These are phyloP conservation scores for Polyploca ridens DNA, from an alignment of 2,888 invertebrate species.

Conservation along the genomic window DNA sequence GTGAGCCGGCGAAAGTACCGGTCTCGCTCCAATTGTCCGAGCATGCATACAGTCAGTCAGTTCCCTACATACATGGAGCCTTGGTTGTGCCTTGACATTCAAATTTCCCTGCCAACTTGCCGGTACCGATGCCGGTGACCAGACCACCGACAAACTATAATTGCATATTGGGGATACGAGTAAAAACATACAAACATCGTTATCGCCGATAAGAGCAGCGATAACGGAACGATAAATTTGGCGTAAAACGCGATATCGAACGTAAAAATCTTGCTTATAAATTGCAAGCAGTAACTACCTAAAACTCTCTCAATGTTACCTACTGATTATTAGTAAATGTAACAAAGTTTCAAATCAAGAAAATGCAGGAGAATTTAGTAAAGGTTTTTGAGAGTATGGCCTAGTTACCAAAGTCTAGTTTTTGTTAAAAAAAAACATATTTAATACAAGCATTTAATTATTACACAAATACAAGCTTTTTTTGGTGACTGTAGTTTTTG, in stretches of 20 bases:
- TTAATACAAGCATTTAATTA: too few species aligned
- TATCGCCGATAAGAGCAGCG: slow-evolving; percentile 17
- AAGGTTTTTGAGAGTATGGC: too few species aligned
- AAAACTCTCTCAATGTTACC: too few species aligned
- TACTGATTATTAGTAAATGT: too few species aligned
- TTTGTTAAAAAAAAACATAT: too few species aligned
- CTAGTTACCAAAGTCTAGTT: too few species aligned
- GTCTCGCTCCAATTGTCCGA: slow-evolving; percentile 57
- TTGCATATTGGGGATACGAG: neutral
- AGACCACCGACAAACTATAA: slow-evolving; percentile 17
- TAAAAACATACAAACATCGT: neutral
- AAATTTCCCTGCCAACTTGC: slow-evolving; percentile 18
- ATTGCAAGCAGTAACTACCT: too few species aligned
- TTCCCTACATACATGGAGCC: slow-evolving; percentile 20
- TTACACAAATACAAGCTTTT: too few species aligned
- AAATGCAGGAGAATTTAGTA: too few species aligned
- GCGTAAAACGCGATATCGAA: slow-evolving; percentile 16
- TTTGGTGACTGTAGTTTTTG: too few species aligned
- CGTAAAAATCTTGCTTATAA: neutral
- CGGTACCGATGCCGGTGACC: slow-evolving; percentile 13
- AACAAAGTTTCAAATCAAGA: too few species aligned
- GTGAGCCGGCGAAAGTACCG: slow-evolving; percentile 56
- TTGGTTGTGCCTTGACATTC: slow-evolving; percentile 38
- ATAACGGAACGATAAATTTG: slow-evolving; percentile 28
- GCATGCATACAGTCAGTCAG: slow-evolving; percentile 11